phyloP scores from a whole-genome alignment of 2,113 vertebrate genomes.

The Danionella cerebrum region DNA sequence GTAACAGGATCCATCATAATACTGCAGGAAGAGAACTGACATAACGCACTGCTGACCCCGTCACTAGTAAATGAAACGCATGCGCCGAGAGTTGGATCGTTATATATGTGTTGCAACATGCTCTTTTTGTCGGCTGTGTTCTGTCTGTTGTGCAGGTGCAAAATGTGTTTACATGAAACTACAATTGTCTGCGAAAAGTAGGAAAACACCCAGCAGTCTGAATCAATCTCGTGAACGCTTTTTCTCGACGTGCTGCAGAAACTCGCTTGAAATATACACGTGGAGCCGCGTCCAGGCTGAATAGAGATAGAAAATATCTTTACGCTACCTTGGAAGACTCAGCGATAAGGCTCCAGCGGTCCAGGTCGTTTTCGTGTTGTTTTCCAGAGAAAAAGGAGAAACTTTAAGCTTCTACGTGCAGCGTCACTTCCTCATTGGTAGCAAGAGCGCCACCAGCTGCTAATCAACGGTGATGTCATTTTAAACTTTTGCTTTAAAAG shows the following conservation, averaged over 20 bases:
- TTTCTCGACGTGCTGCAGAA: conserved; percentile 22
- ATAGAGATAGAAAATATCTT: not conserved
- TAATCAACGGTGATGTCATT: not conserved
- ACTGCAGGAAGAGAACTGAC: not conserved
- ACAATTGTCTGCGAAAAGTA: conserved; percentile 2
- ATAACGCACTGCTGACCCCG: not conserved
- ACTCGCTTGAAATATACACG: not conserved
- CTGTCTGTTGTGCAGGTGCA: not conserved
- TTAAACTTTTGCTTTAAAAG: not conserved
- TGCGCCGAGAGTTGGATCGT: not conserved
- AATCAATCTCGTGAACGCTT: not conserved
- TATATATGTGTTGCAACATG: not conserved
- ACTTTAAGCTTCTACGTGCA: conserved; percentile 12
- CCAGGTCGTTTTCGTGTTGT: not conserved
- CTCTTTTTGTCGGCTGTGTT: not conserved
- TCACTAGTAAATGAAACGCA: not conserved
- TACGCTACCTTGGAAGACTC: conserved; percentile 16
- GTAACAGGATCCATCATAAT: not conserved
- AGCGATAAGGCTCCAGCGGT: not conserved
- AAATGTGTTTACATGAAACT: not conserved
- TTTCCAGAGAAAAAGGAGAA: conserved; percentile 16
- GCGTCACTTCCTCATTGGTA: conserved; percentile 53
- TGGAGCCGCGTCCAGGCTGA: not conserved
- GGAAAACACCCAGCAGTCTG: conserved; percentile 25
- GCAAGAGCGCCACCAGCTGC: conserved; percentile 21